A percentile compares a stretch with the other conserved stretches of the same genome.
phyloP scores from a whole-genome alignment of 2,797 vertebrate genomes.

The Gymnodraco acuticeps region DNA sequence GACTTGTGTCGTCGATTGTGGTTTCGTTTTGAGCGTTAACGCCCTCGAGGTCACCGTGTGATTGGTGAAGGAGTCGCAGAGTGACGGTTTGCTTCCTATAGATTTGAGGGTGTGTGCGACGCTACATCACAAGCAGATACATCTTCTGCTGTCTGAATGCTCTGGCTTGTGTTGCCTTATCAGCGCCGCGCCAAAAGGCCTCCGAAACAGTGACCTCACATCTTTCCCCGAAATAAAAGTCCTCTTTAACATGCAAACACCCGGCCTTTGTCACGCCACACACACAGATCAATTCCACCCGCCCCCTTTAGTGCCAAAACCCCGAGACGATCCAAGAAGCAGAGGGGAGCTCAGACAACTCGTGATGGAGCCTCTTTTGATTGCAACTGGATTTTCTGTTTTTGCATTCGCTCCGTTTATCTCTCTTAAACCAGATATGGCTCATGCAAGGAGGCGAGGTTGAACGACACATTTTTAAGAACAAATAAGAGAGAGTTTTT shows the following conservation, averaged over 20 bases:
- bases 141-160: constrained; percentile 80
- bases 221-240: constrained; percentile 51
- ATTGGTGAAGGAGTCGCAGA: constrained; percentile 70
- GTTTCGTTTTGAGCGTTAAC: constrained; percentile 57
- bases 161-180: constrained; percentile 73
- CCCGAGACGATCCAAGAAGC: constrained; percentile 44
- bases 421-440: neutral
- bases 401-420: constrained; percentile 2
- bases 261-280: constrained; percentile 69
- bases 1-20: constrained; percentile 30
- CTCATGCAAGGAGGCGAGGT: neutral
- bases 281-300: constrained; percentile 66
- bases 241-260: constrained; percentile 82
- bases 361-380: constrained; percentile 79
- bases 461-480: neutral
- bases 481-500: neutral
- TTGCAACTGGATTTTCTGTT: constrained; percentile 49
- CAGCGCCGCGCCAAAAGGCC: constrained; percentile 64
- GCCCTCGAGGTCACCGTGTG: constrained; percentile 76
- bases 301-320: constrained; percentile 37
- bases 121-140: constrained; percentile 84
- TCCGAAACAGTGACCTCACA: constrained; percentile 60
- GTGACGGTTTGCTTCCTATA: constrained; percentile 68
- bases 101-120: constrained; percentile 46
- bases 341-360: constrained; percentile 58